Evolutionary conservation across 2,113 vertebrate genomes (phyloP), one percentile per base, ranked within the genome.

Genomic region (Hylia prasina): DNA sequence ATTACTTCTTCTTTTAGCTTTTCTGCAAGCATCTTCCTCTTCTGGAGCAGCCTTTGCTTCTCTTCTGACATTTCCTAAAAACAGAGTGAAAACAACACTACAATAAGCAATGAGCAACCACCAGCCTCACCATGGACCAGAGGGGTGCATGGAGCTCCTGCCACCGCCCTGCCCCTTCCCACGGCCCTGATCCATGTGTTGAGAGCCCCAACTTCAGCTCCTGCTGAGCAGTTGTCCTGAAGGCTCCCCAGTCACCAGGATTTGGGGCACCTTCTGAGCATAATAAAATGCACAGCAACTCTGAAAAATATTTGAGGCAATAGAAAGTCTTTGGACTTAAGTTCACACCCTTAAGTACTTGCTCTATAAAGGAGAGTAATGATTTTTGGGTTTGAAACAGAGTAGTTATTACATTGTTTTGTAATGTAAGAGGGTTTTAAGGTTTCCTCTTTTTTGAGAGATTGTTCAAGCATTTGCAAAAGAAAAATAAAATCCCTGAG

Each of bases 1-100:
- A 99, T 99, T 22, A 99, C 99, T 98, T 99, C 99, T 96, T 99
- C 99, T 97, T 99, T 99, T 48, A 99, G 98, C 91, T 99, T 99
- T 93, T 99, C 99, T 28, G 99, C 99, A 69, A 99, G 98, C 90
- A 99, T 98, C 96, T 99, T 99, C 94, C 99, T 98, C 97, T 99
- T 99, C 98, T 99, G 98, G 22, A 99, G 97, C 35, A 99, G 95
- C 70, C 97, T 98, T 94, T 99, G 99, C 94, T 97, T 98, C 96
- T 99, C 99, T 27, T 98, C 98, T 60, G 99, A 98, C 91, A 99
- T 97, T 48, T 97, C 97, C 98, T 98, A 72, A 17, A 96, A 95
- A 25, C 39, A 89, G 42, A 93, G 51, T 4, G 42, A 39, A 30
- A 61, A 50, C 27, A 20, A 23, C 6, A 14, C 8, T 25, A 31